Evolutionary conservation across 2,888 invertebrate species (phyloP), one percentile per base, ranked within the genome.

Genomic region (Liodrosophila aerea): DNA sequence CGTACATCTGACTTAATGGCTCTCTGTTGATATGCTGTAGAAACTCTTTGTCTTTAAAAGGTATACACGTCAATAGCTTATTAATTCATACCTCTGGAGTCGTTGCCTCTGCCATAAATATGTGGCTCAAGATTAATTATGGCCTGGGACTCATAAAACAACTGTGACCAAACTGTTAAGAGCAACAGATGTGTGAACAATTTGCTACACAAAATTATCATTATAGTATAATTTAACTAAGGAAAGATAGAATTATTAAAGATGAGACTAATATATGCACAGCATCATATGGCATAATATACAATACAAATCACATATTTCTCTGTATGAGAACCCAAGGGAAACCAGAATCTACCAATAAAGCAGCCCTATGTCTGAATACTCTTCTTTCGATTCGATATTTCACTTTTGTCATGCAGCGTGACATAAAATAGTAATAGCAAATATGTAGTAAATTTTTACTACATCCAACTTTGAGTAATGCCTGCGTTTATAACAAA

Each of bases 1-100:
- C 49, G 58, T 0, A 80, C 65, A 51, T 80, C 68, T 11, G 64
- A 46, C 13, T 67, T 67, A 4, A 63, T 11, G 7, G 56, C 60
- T 61, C 65, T 57, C 11, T 59, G 53, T 29, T 50, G 58, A 11
- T 46, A 15, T 27, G 30, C 77, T 83, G 51, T 8, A 8, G 7
- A 43, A 56, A 22, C 31, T 1, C 1, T 22, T 0, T 33, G 16
- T 33, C n/a, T 27, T 13, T 52, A 16, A 36, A 11, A 0, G 13
- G 11, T 4, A 30, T 47, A 11, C 7, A 34, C 18, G n/a, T 27
- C 18, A 5, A 37, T 4, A 22, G 7, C 7, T 4, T 3, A 11
- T 27, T 15, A 2, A 15, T 8, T 18, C 41, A 29, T 61, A 83
- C 83, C 57, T 11, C 54, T 16, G 7, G 63, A 65, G 22, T 56